phyloP scores from a whole-genome alignment of 2,113 vertebrate species.

The Bombycilla garrulus region DNA sequence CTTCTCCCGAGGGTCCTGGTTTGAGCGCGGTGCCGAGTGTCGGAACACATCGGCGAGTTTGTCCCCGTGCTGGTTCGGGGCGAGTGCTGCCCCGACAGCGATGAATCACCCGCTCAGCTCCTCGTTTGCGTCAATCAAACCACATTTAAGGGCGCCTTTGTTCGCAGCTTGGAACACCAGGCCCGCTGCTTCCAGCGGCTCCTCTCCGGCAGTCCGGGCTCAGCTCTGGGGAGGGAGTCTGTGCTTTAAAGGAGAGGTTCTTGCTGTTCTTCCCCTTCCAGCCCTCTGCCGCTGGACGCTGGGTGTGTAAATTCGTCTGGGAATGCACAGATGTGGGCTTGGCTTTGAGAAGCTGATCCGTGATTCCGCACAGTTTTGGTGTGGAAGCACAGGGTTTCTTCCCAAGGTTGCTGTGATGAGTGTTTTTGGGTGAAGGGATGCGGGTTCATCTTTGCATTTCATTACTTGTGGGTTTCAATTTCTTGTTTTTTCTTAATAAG shows the following conservation, averaged over 20 bases:
- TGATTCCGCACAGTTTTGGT: too few relatives aligned
- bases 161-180: not conserved
- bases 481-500: not conserved
- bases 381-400: not conserved
- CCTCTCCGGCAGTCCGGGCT: not conserved
- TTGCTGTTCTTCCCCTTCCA: not conserved
- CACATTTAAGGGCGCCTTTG: conserved; percentile 63
- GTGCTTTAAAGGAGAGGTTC: not conserved
- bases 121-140: conserved; percentile 71
- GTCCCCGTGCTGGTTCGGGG: not conserved
- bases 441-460: not conserved
- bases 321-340: not conserved
- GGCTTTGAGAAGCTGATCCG: too few relatives aligned
- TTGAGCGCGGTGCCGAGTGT: rapidly evolving
- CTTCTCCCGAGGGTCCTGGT: rapidly evolving
- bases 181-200: not conserved
- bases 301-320: not conserved
- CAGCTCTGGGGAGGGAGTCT: not conserved
- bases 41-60: not conserved
- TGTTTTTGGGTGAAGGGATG: not conserved
- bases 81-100: not conserved
- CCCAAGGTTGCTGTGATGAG: not conserved
- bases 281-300: not conserved
- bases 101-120: conserved; percentile 61
- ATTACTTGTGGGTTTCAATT: not conserved